Conservation (phyloP, 2,113 vertebrate genomes). For the Xyrauchen texanus region DNA sequence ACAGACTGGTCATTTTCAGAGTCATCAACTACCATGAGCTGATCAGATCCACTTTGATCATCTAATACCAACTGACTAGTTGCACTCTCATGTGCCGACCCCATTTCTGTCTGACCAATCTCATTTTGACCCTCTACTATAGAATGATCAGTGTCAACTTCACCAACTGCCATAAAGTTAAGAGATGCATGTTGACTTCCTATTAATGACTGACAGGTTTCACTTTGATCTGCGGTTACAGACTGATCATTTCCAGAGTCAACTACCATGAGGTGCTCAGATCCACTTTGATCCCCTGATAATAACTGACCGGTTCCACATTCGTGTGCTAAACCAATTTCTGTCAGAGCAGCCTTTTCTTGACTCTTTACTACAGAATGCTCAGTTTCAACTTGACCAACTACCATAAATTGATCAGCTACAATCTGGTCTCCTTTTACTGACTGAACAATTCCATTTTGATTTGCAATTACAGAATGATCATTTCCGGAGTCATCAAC, state of each 20-base stretch:
- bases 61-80: neutral
- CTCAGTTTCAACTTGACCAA: slow-evolving; percentile 7
- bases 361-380: neutral
- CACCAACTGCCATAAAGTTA: neutral
- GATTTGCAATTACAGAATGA: neutral
- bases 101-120: neutral
- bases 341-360: neutral
- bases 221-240: too few species aligned
- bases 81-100: neutral
- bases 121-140: neutral
- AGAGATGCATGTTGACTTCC: too few species aligned
- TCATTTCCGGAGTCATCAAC: too few species aligned
- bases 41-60: neutral
- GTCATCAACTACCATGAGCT: too few species aligned
- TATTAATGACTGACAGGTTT: too few species aligned
- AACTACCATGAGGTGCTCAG: too few species aligned
- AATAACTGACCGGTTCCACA: neutral
- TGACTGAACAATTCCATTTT: neutral
- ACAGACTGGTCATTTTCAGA: too few species aligned
- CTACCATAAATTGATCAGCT: neutral
- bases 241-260: too few species aligned
- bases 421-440: slow-evolving; percentile 14
- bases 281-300: too few species aligned
- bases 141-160: neutral
- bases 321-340: slow-evolving; percentile 10